These are phyloP conservation scores for Onthophagus sagittarius DNA, from an alignment of 2,888 invertebrate genomes.

Conservation along the genomic window DNA sequence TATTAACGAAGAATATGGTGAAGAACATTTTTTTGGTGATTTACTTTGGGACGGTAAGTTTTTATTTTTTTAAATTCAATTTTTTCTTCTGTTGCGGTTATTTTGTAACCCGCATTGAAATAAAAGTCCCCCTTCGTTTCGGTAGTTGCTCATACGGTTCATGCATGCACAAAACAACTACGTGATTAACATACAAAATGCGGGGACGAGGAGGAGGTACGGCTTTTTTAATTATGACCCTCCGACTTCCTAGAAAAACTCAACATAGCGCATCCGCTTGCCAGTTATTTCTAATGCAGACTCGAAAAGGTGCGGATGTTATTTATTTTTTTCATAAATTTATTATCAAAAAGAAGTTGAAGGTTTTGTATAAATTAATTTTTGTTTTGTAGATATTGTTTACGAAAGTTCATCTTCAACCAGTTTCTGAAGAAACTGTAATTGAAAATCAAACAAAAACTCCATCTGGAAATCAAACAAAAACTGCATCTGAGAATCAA, in stretches of 20 bases:
- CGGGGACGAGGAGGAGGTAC: background rate
- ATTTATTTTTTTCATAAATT: background rate
- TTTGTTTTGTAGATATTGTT: no score
- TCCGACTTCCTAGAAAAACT: background rate
- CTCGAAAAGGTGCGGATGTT: background rate
- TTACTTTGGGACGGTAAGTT: background rate
- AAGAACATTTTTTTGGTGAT: background rate
- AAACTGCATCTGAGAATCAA: no score
- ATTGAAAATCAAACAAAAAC: background rate
- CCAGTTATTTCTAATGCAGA: background rate
- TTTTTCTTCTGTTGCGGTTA: background rate
- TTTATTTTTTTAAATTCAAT: background rate
- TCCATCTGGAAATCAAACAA: no score
- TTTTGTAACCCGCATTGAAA: background rate
- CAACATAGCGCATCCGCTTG: background rate
- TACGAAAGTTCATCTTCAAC: background rate
- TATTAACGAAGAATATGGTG: no score
- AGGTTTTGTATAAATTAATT: background rate
- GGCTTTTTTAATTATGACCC: background rate
- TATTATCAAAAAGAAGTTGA: background rate
- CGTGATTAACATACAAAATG: background rate
- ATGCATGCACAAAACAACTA: background rate
- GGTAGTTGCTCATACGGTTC: background rate
- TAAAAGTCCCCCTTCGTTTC: background rate
- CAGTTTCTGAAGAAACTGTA: background rate